These are phyloP conservation scores for Dinomys branickii DNA, from an alignment of 2,113 vertebrate genomes.

Conservation along the genomic window DNA sequence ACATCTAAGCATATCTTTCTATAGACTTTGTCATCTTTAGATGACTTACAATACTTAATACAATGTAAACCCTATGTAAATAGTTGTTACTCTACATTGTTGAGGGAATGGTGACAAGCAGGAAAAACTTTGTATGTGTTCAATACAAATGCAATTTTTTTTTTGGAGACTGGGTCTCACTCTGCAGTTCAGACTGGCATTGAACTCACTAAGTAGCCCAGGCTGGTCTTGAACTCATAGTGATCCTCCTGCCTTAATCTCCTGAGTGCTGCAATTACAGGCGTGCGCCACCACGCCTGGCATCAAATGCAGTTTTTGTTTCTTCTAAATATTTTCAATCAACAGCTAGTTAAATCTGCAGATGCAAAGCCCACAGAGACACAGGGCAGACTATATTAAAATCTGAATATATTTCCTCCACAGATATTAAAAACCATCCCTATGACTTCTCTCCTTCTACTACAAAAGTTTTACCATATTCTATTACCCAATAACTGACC, in stretches of 20 bases:
- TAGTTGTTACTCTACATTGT: background rate
- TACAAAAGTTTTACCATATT: constrained; percentile 12
- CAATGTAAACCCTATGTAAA: background rate
- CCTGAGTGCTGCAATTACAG: no score
- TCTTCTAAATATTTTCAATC: background rate
- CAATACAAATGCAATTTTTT: background rate
- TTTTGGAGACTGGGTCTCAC: no score
- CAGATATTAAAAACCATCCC: background rate
- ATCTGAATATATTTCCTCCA: background rate
- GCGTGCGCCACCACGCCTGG: no score
- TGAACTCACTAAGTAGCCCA: no score
- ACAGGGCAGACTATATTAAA: background rate
- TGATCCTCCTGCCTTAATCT: no score
- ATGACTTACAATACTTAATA: background rate
- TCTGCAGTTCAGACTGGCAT: no score
- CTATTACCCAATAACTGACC: background rate
- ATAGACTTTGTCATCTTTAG: background rate
- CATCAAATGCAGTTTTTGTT: background rate
- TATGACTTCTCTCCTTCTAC: background rate
- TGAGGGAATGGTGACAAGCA: background rate
- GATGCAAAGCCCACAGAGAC: background rate
- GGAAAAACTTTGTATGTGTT: background rate
- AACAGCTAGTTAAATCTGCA: background rate
- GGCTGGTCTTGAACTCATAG: no score
- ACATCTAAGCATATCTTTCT: background rate